Evolutionary conservation across 2,888 invertebrate genomes (phyloP).

Genomic region (Drosophila rubida): DNA sequence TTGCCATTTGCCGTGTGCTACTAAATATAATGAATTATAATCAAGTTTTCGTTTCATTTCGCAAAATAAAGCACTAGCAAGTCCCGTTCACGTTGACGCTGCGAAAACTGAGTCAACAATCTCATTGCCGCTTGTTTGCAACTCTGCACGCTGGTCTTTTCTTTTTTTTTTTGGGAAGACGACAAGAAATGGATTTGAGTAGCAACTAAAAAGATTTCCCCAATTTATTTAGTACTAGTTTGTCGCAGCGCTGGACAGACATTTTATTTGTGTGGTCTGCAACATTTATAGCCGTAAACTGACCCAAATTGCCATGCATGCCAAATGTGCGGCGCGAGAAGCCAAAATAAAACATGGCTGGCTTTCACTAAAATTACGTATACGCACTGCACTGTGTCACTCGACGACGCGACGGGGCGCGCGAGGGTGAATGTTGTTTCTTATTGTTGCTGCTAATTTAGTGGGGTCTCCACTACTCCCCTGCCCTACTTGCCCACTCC

Average conservation of each 20-base stretch:
- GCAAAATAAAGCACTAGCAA: constrained; percentile 12
- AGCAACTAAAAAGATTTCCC: constrained; percentile 8
- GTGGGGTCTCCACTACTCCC: constrained; percentile 28
- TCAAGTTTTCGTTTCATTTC: constrained; percentile 38
- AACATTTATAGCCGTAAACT: constrained; percentile 31
- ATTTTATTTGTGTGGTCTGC: constrained; percentile 25
- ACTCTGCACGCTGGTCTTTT: not conserved
- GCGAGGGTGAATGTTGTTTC: constrained; percentile 25
- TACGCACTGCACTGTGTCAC: constrained; percentile 52
- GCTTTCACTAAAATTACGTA: constrained; percentile 61
- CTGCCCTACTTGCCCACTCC: no score
- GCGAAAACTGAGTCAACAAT: constrained; percentile 5
- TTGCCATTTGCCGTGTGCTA: constrained; percentile 38
- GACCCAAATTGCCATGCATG: constrained; percentile 44
- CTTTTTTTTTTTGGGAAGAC: no score
- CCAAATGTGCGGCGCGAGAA: constrained; percentile 11
- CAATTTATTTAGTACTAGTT: constrained; percentile 25
- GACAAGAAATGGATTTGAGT: not conserved
- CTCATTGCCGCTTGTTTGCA: not conserved
- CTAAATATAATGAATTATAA: constrained; percentile 60
- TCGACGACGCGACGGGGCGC: constrained; percentile 4
- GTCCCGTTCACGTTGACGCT: constrained; percentile 4
- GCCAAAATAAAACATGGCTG: constrained; percentile 40
- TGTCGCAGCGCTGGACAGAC: not conserved
- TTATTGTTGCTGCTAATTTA: constrained; percentile 63